Percentiles rank a stretch among this genome's conserved stretches.
Evolutionary conservation across 2,888 invertebrate genomes (phyloP).

Genomic region (Cantharis rufa): DNA sequence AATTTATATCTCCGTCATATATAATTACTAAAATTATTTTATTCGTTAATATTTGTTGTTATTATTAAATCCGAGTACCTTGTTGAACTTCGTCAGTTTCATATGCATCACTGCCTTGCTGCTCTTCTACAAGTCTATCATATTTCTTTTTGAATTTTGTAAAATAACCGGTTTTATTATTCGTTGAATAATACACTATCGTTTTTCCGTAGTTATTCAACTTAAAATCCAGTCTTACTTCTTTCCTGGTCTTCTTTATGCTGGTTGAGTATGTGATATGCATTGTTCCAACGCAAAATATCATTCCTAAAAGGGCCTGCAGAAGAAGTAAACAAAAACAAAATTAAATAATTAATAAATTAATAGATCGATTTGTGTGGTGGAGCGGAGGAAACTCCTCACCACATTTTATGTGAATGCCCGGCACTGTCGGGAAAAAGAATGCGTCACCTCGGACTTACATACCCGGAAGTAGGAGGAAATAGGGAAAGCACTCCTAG

Average conservation of each 20-base stretch:
- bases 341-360: too few species aligned
- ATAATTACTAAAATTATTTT: constrained; percentile 50
- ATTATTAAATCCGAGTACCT: constrained; percentile 21
- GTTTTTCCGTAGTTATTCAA: constrained; percentile 46
- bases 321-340: too few species aligned
- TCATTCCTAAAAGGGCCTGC: not conserved
- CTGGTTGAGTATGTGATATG: not conserved
- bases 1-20: constrained; percentile 48
- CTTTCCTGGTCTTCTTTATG: not conserved
- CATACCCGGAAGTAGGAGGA: too few species aligned
- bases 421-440: too few species aligned
- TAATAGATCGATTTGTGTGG: too few species aligned
- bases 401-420: too few species aligned
- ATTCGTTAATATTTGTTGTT: not conserved
- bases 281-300: not conserved
- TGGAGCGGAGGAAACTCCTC: too few species aligned
- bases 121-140: constrained; percentile 25
- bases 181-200: constrained; percentile 43
- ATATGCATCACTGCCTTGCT: constrained; percentile 36
- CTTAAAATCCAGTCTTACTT: constrained; percentile 34
- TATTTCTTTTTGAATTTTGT: constrained; percentile 34
- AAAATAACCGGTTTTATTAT: constrained; percentile 4
- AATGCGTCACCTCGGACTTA: too few species aligned
- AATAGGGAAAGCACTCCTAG: too few species aligned
- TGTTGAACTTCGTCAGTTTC: constrained; percentile 32